Base-by-base conservation (phyloP, 2,888 invertebrate species). In the Caenorhabditis uteleia region DNA sequence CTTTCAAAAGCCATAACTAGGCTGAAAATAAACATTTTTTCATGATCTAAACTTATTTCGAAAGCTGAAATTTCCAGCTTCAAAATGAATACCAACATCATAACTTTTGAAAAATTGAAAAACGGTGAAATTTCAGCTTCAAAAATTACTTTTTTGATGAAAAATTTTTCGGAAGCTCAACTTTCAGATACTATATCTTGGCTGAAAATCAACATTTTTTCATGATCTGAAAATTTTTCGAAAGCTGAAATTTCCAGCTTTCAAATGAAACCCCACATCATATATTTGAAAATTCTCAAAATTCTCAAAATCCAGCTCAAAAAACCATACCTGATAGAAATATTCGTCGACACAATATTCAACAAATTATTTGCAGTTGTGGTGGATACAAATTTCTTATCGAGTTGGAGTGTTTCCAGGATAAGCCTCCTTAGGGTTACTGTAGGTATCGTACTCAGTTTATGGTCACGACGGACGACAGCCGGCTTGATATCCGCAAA, bases 401-500 rank as follows among this genome's bases (percentile, higher is more conserved):
- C 50, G n/a, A 65, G 16, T 34, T 55, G 54, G 6, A 58, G 29
- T 12, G 65, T 58, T 36, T 58, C 58, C 7, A 65, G 58, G 18
- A 46, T 31, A 16, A 59, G 26, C 1, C 40, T 36, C n/a, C 40
- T 43, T 3, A 65, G 46, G 4, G 54, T 40, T 25, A 67, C 59
- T 26, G 56, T 57, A 5, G 60, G 44, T 7, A 53, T 7, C 2
- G 51, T 23, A 6, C 18, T 25, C 23, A 64, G 26, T 23, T 12
- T 23, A 21, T 44, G 49, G 38, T 60, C 48, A 25, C 36, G 43
- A 14, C 36, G 34, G 16, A 47, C 44, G n/a, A 50, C 47, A 12
- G 53, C 46, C 16, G 58, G 43, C 26, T 48, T 45, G n/a, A 67
- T 54, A 33, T 59, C 66, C 8, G 67, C 47, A n/a, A 78, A 64